Base-by-base conservation (phyloP, 2,113 vertebrate species). In the Synodontis membranacea region DNA sequence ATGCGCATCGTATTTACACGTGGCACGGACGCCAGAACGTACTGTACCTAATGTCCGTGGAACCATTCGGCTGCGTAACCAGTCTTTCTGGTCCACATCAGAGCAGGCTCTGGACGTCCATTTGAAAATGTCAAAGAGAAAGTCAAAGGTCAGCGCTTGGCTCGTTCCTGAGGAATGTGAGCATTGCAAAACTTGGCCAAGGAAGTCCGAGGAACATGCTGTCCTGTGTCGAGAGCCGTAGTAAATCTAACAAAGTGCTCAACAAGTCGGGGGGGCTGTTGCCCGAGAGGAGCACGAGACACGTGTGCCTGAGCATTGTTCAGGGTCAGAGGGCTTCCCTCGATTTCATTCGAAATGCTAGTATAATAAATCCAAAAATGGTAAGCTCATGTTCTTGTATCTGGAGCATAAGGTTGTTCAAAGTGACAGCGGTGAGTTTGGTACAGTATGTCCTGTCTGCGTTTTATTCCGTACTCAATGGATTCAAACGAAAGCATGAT, bases 301-400 rank as follows among this genome's bases (percentile, higher is more conserved):
- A 88, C 86, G 58, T 90, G 92, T 85, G 52, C 87, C 84, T 88
- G 86, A 90, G 80, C 78, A 85, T 84, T 90, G 81, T 17, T n/a
- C 15, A 66, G 68, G 84, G 88, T 89, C 75, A 52, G 86, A 80
- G 62, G 39, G 31, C 50, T 34, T 31, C 56, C 56, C 4, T 44
- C 56, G 39, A 15, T 85, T 64, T 46, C 39, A 76, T 68, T 68
- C 15, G 7, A 56, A 39, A 48, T 58, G 25, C 37, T n/a, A 15
- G 37, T 25, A 46, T 31, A 34, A 37, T 25, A 28, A 60, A 37
- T 4, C 28, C 19, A 58, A 56, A 80, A 56, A 80, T 28, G 52
- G 39, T 58, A 14, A 79, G 31, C 31, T 34, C 15, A 34, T 79
- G 76, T 79, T 79, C 31, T 54, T 23, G 7, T 75, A 46, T 46